Evolutionary conservation across 1,140 invertebrate genomes (phyloP), one percentile per base, ranked within the genome.

Genomic region (Druon quercuslanigerum): DNA sequence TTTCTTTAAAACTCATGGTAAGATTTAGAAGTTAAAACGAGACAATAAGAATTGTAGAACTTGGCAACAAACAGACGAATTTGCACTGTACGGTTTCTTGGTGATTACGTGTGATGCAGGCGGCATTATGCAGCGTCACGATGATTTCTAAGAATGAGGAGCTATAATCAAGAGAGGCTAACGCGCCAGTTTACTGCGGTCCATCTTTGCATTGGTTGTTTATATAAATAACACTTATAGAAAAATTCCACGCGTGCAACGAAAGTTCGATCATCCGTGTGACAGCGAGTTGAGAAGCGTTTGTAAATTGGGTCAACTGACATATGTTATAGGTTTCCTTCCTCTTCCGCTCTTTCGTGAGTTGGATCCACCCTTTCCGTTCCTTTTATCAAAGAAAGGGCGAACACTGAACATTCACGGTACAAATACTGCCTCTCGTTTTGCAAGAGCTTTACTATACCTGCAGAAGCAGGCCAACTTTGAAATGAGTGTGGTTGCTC

Each of bases 91-190:
- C 25, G 60, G 60, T 66, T 66, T 66, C 60, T 33, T 66, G 60
- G 60, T 66, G 60, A 66, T 40, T 40, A 66, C 25, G 33, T 66
- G 60, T 33, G 40, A 66, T 66, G 60, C 60, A 66, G 60, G 40
- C 60, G 60, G 33, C 60, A 66, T 66, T 66, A n/a, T 66, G 60
- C 60, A 66, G 40, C 60, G 60, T 66, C 60, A 66, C 33, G 60
- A 66, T 66, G 33, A 66, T 66, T 66, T 66, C 60, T 33, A 66
- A 66, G 60, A 25, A 66, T 66, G 60, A 66, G 40, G 60, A 66
- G 25, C 60, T 20, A 66, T 66, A 66, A 66, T 66, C 60, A 33
- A 66, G 60, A 66, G n/a, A 66, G 60, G 60, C 60, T 14, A 66
- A 66, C 60, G 60, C 40, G 60, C 60, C 40, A 66, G 16, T 46